phyloP scores from a whole-genome alignment of 1,140 invertebrate species.

The Acromyrmex heyeri region DNA sequence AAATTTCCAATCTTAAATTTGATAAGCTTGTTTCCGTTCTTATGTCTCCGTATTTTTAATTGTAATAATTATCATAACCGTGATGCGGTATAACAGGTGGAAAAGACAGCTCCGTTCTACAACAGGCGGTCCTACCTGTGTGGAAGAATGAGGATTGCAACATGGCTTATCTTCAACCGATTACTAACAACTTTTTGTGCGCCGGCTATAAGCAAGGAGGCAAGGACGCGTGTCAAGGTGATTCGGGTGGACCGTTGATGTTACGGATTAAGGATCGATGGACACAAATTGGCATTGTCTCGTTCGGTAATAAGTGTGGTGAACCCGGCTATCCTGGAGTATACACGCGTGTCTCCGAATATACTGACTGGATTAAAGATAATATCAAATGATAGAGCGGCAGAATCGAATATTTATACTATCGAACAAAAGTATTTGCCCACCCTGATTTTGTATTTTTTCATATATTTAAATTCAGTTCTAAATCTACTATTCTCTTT shows the following conservation, averaged over 20 bases:
- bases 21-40: neutral
- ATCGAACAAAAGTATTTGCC: too few species aligned
- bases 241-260: constrained; percentile 94
- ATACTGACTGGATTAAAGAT: constrained; percentile 88
- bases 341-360: constrained; percentile 90
- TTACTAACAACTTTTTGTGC: constrained; percentile 96
- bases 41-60: neutral
- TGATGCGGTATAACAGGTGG: constrained; percentile 87
- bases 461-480: too few species aligned
- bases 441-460: too few species aligned
- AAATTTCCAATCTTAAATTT: neutral
- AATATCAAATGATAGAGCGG: constrained; percentile 82
- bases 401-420: neutral
- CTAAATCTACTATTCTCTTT: too few species aligned
- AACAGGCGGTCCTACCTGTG: constrained; percentile 94
- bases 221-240: constrained; percentile 95
- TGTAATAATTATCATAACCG: neutral
- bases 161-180: constrained; percentile 96
- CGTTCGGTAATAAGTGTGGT: constrained; percentile 96
- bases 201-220: constrained; percentile 96
- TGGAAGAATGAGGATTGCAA: constrained; percentile 97
- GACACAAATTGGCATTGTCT: constrained; percentile 96
- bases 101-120: constrained; percentile 93
- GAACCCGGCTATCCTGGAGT: constrained; percentile 95
- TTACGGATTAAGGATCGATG: constrained; percentile 91